Percentiles rank a stretch among this genome's conserved stretches.
These are phyloP conservation scores for Tragulus kanchil DNA, from an alignment of 2,113 vertebrate genomes.

Conservation along the genomic window DNA sequence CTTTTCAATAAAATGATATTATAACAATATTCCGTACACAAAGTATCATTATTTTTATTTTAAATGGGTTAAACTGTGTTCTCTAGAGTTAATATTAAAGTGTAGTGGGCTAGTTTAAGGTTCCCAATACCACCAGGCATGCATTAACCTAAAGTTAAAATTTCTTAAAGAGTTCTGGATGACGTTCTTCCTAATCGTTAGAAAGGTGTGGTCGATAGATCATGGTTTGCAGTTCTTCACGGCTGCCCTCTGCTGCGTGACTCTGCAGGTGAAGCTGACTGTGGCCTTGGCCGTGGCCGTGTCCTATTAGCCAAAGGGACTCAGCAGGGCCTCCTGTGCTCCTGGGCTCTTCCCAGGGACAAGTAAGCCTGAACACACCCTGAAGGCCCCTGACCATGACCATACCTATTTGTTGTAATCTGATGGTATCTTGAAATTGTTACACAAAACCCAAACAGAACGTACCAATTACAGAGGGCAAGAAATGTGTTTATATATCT, in stretches of 20 bases:
- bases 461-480: neutral
- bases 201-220: neutral
- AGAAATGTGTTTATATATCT: neutral
- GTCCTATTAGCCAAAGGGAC: neutral
- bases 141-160: neutral
- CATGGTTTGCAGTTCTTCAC: neutral
- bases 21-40: neutral
- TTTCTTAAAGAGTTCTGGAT: neutral
- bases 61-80: conserved; percentile 12
- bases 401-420: neutral
- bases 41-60: conserved; percentile 40
- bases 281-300: neutral
- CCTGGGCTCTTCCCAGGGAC: neutral
- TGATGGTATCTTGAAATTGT: neutral
- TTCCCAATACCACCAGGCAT: neutral
- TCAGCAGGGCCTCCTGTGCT: neutral
- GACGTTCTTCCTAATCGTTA: neutral
- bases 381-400: neutral
- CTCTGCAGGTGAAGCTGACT: neutral
- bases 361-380: neutral
- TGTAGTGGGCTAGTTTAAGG: neutral
- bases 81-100: neutral
- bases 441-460: neutral
- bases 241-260: neutral
- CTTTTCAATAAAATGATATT: neutral